Base-by-base conservation (phyloP, 2,888 invertebrate species). In the Pristionchus fissidentatus region DNA sequence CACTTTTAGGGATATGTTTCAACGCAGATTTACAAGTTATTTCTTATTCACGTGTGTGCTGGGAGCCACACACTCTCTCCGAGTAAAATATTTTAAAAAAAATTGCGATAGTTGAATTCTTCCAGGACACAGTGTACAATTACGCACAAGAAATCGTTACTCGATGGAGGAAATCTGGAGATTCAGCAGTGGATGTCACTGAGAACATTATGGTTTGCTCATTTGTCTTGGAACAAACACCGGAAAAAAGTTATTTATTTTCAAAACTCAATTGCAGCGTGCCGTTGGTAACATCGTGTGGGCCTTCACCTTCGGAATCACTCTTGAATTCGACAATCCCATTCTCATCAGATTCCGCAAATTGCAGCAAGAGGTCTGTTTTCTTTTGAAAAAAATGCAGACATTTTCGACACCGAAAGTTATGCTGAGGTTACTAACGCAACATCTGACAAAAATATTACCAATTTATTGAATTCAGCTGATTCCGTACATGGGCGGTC, bases 281-380 rank as follows among this genome's bases (percentile, higher is more conserved):
- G 73, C 73, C 19, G 73, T 73, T 0, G 73, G 43, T 3, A 73
- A 73, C 46, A 46, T 73, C 73, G 43, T 73, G 13, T 73, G 73
- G 73, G 19, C 38, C 43, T 41, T 73, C 73, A 73, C 73, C 4
- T 73, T 73, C 66, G 66, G 66, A 2, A 38, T 43, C 43, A 73
- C 43, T n/a, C 73, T 73, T 38, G 62, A 62, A 62, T 62, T 62
- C 35, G 62, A 62, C 19, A 62, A 62, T 62, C 62, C 62, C n/a
- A 4, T 62, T 5, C 62, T 62, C 19, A 62, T 62, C 35, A 62
- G 38, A 22, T 62, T 62, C 62, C 32, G 62, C 5, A 4, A 62
- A 62, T 22, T 62, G 15, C 62, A 62, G 22, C 35, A 32, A 19
- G 62, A 62, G 35, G 62, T 62, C n/a, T 3, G 1, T 26, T 4